phyloP scores from a whole-genome alignment of 2,888 invertebrate species.

The Prenolepis imparis region DNA sequence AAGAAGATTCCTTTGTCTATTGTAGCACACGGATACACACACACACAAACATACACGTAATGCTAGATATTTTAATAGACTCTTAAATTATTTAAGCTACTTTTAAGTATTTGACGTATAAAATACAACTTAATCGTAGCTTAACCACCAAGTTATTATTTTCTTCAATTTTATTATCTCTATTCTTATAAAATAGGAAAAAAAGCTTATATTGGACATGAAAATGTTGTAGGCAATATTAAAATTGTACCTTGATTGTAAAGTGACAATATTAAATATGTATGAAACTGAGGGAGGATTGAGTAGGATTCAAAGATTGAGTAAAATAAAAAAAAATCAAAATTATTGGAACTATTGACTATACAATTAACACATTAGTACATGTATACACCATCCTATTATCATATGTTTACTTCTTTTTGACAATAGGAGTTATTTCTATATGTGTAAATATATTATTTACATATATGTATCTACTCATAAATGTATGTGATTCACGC shows the following conservation, averaged over 20 bases:
- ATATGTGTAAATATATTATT: conserved; percentile 15
- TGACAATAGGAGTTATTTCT: neutral
- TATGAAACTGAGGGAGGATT: neutral
- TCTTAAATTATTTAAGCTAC: too few species aligned
- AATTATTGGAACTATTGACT: neutral
- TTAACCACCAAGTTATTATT: neutral
- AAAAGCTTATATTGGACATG: neutral
- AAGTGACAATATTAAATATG: conserved; percentile 17
- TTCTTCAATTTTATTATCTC: neutral
- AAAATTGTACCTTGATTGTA: neutral
- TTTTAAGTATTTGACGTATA: too few species aligned
- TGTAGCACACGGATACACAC: neutral
- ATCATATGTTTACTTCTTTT: neutral
- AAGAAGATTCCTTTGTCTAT: too few species aligned
- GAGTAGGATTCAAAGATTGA: neutral
- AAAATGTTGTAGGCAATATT: neutral
- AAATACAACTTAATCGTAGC: neutral
- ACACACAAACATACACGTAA: neutral
- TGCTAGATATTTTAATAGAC: too few species aligned
- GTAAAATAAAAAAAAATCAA: neutral
- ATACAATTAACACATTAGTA: neutral
- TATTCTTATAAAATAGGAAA: neutral
- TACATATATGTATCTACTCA: neutral
- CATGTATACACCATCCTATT: neutral
- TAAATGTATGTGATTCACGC: neutral